A percentile compares a stretch with the other conserved stretches of the same genome.
phyloP scores from a whole-genome alignment of 2,888 invertebrate genomes.

The Teinopalpus imperialis region DNA sequence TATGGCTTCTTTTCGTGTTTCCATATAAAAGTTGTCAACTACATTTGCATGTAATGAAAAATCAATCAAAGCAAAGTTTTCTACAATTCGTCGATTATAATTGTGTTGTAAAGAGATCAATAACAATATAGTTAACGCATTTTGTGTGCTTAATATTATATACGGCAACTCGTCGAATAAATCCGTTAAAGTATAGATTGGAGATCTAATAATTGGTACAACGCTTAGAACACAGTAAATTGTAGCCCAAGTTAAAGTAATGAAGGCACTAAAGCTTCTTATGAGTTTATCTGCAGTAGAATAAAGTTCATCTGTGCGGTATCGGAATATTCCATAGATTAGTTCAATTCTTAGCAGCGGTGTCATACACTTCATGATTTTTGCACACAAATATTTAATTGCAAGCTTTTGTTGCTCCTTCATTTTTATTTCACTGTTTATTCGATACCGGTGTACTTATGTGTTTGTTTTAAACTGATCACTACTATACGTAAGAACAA shows the following conservation, averaged over 20 bases:
- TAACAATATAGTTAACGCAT: conserved; percentile 37
- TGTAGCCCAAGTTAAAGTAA: conserved; percentile 30
- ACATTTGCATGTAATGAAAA: conserved; percentile 1
- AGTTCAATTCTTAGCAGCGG: conserved; percentile 42
- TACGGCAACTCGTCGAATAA: conserved; percentile 40
- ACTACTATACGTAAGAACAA: too few relatives aligned
- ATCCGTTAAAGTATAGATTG: neutral
- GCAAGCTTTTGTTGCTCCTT: neutral
- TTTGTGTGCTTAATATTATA: conserved; percentile 42
- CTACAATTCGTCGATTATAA: conserved; percentile 40
- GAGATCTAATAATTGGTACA: too few relatives aligned
- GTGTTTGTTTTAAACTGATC: too few relatives aligned
- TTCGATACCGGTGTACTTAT: too few relatives aligned
- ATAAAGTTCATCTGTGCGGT: conserved; percentile 36
- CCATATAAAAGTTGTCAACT: conserved; percentile 3
- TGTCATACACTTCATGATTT: conserved; percentile 33
- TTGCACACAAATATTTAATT: conserved; percentile 24
- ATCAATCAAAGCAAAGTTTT: conserved; percentile 42
- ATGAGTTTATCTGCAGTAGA: conserved; percentile 35
- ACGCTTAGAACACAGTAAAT: conserved; percentile 30
- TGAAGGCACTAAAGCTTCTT: conserved; percentile 38
- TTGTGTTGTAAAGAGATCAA: conserved; percentile 37
- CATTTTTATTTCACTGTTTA: neutral
- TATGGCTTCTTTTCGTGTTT: neutral
- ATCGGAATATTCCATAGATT: conserved; percentile 49